Base-by-base conservation (phyloP, 2,888 invertebrate genomes). In the Ashinkailepas kermadecensis region DNA sequence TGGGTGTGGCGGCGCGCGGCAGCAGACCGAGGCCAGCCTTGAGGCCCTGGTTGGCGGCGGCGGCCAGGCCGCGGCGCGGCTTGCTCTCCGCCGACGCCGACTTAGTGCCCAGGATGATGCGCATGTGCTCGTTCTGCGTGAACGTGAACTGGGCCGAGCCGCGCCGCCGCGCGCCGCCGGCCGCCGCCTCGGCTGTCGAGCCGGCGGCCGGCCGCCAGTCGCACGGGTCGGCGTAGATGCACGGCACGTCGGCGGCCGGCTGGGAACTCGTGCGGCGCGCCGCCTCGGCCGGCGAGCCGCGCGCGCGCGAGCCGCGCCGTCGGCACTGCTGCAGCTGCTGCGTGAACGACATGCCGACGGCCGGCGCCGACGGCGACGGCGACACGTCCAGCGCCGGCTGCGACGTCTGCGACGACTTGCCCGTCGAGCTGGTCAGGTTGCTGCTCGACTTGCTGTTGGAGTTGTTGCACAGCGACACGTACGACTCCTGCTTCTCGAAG, bases 311-410 rank as follows among this genome's bases (percentile, higher is more conserved):
- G 80, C 87, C 86, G 23, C 88, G 85, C 83, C 87, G 87, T 79
- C 87, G 85, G 84, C 88, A 88, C 85, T 88, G 88, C 83, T 88
- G 88, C 10, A 88, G 85, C 84, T 88, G 88, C 83, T 88, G 88
- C 0, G 88, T 88, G 84, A 88, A 88, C 54, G 88, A 87, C 84
- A 88, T 82, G 23, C 58, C 57, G 58, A 25, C 79, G 9, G 84
- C 82, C 58, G 82, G 82, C 54, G 83, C 81, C 62, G 84, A 83
- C 15, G 64, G 82, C 18, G 81, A 80, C 54, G 82, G 81, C 62
- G 83, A 82, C 79, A 81, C 82, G 62, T 82, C 82, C 23, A 83
- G 83, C 10, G 82, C 80, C 15, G 82, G 82, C 54, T 67, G 81
- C 25, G 81, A 78, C 79, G 82, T 74, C 79, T 79, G 87, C 84